Conservation (phyloP, 2,797 vertebrate genomes). For the Melopsittacus undulatus region DNA sequence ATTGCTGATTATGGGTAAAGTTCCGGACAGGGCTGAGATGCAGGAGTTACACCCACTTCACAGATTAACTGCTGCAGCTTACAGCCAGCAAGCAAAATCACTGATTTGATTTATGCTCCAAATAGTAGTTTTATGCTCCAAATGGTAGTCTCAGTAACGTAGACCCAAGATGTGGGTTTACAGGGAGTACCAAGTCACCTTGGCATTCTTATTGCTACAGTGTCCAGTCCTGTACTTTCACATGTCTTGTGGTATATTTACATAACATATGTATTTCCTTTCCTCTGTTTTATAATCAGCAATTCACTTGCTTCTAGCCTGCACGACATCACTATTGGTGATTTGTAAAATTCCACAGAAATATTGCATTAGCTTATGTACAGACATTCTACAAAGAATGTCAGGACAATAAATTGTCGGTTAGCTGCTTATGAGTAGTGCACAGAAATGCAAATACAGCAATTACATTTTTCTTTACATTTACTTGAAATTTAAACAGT, state of each 20-base stretch:
- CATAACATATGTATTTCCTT: background rate
- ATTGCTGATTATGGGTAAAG: background rate
- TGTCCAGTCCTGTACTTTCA: background rate
- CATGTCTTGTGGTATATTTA: background rate
- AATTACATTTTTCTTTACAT: background rate
- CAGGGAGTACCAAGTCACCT: background rate
- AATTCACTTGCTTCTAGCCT: background rate
- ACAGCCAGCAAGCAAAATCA: background rate
- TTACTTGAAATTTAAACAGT: background rate
- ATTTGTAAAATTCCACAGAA: background rate
- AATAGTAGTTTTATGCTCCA: background rate
- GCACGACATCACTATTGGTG: background rate
- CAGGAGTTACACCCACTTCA: background rate
- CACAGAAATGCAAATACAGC: background rate
- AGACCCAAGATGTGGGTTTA: background rate
- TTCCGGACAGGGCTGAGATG: background rate
- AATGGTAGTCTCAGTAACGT: accelerated
- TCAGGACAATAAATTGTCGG: background rate
- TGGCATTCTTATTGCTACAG: background rate
- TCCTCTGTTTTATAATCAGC: background rate
- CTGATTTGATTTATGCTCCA: background rate
- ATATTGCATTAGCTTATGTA: background rate
- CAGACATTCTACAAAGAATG: background rate
- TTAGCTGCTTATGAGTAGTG: background rate
- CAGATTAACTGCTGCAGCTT: background rate